Evolutionary conservation across 2,797 vertebrate species (phyloP), one percentile per base, ranked within the genome.

Genomic region (Parauchenoglanis ngamensis): DNA sequence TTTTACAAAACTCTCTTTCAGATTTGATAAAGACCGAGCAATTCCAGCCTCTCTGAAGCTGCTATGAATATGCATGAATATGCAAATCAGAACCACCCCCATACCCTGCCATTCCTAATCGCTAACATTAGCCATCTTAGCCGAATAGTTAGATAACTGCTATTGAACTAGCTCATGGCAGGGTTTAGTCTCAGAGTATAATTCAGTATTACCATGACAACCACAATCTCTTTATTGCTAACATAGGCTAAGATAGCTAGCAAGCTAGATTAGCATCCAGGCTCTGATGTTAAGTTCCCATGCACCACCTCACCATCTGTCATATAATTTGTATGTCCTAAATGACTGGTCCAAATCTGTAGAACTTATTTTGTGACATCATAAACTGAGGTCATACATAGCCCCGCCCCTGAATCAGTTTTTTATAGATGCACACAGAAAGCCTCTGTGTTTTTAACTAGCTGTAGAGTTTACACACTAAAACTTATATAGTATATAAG

Each of bases 1-100:
- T 78, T 77, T 70, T 31, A 46, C 44, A 80, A 80, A 80, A 56
- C 15, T 57, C 54, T 35, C 54, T 35, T 78, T 78, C 76, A 57
- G 28, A 57, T 35, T 21, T 21, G 28, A 78, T 78, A 35, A 78
- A 78, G 52, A 78, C 23, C 23, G 19, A 40, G 77, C 23, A 25
- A 25, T 28, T 79, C 31, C 56, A 21, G 56, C 31, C 54, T 13
- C 54, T 12, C 31, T 25, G 19, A 59, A 35, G 17, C 3, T 44
- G 6, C 21, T 44, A 25, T 79, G 54, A 79, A 79, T 79, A 79
- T 79, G 54, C 77, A 80, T 61, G 78, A 61, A 15, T 61, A 44
- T 80, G 78, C 23, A 61, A 44, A 80, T 81, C 11, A 59, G 57
- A 15, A 40, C 28, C 77, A 23, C 54, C 54, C 49, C 56, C 56